Base-by-base conservation (phyloP, 2,888 invertebrate genomes). In the Pseudolycoriella hygida region DNA sequence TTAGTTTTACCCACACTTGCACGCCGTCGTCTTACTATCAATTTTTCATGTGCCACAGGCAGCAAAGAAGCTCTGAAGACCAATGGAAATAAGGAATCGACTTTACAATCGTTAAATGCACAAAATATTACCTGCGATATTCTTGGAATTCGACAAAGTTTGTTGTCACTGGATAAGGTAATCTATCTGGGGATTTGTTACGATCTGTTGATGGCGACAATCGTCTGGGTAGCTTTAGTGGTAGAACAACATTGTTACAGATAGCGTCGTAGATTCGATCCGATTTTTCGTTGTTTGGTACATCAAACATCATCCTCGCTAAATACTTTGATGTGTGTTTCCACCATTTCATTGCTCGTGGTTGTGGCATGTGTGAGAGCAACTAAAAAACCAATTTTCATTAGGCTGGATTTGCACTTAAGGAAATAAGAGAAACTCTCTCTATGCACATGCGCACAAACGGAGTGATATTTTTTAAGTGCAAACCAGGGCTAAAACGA, bases 281-380 rank as follows among this genome's bases (percentile, higher is more conserved):
- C 3, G 19, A 19, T 19, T 41, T 19, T 3, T 19, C 17, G 5
- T 39, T 17, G 3, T 6, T 19, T 19, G 15, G 15, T 10, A 10
- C 11, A 17, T 19, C 25, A 8, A 15, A 14, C 10, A n/a, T 25
- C 25, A 17, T 25, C 2, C 31, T 12, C 15, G 49, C 49, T 3
- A 55, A 20, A 30, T 52, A 54, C 8, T 49, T 43, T 1, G 51
- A 31, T 3, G 54, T 49, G 18, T 48, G 46, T 6, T 14, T 25
- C 55, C 55, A 55, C 55, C 55, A 55, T 18, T 44, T 46, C 37
- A 47, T 53, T 1, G 51, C 53, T 12, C 52, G 45, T 6, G 46
- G 40, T 8, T 25, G 25, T 8, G 25, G 25, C 8, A 8, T 25
- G 8, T 25, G 25, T 6, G 25, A 4, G 8, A 4, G 25, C 8